Conservation (phyloP, 2,113 vertebrate species). For the Bostrychus sinensis region DNA sequence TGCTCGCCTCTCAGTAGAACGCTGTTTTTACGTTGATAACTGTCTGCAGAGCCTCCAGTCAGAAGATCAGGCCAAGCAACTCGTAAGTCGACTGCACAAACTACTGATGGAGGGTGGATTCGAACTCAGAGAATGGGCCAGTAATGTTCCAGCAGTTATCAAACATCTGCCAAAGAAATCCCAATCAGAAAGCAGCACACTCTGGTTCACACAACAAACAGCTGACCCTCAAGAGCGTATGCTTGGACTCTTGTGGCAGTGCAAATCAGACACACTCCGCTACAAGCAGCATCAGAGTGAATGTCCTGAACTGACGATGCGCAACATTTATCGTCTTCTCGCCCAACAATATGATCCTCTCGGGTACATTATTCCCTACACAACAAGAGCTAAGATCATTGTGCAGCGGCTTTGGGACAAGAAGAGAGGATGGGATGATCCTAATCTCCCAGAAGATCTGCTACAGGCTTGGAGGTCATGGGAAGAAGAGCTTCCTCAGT, state of each 20-base stretch:
- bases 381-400: background rate
- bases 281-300: background rate
- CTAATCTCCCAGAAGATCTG: background rate
- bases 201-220: background rate
- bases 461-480: background rate
- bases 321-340: background rate
- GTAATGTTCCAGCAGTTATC: background rate
- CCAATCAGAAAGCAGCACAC: background rate
- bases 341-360: background rate
- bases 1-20: background rate
- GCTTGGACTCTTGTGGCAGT: background rate
- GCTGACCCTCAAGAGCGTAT: background rate
- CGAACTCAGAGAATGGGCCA: background rate
- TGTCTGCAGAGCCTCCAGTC: background rate
- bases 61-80: background rate
- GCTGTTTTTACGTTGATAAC: background rate
- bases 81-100: background rate
- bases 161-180: background rate
- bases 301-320: background rate
- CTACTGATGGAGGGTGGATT: background rate
- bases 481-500: background rate
- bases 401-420: background rate
- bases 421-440: background rate
- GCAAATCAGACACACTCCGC: background rate
- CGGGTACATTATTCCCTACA: background rate